Evolutionary conservation across 2,888 invertebrate genomes (phyloP).

Genomic region (Helleia helle): DNA sequence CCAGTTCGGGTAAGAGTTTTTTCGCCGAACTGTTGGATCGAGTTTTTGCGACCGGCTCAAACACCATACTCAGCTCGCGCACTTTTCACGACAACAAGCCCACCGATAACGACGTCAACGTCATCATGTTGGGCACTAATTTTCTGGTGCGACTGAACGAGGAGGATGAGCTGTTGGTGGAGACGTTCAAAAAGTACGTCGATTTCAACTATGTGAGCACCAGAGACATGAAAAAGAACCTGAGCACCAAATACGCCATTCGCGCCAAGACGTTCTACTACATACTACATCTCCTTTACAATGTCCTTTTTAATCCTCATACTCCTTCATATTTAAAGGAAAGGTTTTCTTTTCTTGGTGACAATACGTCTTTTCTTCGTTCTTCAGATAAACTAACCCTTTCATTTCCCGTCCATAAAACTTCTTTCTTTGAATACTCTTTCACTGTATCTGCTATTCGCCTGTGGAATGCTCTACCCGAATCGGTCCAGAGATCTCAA

Average conservation of each 20-base stretch:
- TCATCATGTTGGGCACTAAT: constrained; percentile 1
- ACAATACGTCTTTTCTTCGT: no score
- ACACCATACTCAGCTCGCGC: constrained; percentile 1
- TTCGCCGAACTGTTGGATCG: constrained; percentile 7
- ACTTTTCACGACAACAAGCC: constrained; percentile 1
- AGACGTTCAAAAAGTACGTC: constrained; percentile 7
- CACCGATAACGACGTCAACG: constrained; percentile 1
- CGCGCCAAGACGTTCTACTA: constrained; percentile 5
- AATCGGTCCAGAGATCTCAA: no score
- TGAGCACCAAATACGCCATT: constrained; percentile 9
- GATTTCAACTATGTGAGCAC: constrained; percentile 5
- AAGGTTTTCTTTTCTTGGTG: no score
- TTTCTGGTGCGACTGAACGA: constrained; percentile 1
- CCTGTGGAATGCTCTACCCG: no score
- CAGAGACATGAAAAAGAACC: constrained; percentile 8
- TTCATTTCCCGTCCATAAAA: no score
- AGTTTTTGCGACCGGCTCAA: constrained; percentile 2
- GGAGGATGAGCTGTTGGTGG: constrained; percentile 1
- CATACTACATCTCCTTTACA: no score
- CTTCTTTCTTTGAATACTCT: no score
- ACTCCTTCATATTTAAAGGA: no score
- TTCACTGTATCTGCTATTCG: no score
- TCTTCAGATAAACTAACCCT: no score
- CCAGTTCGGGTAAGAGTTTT: constrained; percentile 8
- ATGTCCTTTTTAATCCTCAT: no score